phyloP scores from a whole-genome alignment of 2,888 invertebrate genomes.

The Dryocosmus kuriphilus region DNA sequence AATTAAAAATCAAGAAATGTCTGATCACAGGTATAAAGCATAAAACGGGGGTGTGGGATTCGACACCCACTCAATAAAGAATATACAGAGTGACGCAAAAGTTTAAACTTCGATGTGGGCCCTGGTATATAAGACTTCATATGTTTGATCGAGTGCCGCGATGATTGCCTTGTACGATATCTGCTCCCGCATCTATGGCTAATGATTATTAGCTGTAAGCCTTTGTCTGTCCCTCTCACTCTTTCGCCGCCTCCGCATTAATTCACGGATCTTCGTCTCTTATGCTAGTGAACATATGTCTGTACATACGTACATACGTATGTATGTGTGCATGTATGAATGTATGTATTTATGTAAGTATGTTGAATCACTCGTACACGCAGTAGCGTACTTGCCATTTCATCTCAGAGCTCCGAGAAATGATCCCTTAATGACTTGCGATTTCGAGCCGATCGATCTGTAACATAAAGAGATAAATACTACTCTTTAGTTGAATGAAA shows the following conservation, averaged over 20 bases:
- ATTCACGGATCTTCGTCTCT: neutral
- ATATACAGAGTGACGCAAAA: neutral
- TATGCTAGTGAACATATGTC: too few relatives aligned
- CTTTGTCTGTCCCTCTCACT: constrained; percentile 38
- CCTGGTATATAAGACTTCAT: constrained; percentile 34
- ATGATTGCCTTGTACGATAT: constrained; percentile 70
- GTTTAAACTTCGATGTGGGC: constrained; percentile 1
- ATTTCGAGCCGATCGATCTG: constrained; percentile 10
- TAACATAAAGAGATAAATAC: neutral
- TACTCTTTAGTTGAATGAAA: constrained; percentile 15
- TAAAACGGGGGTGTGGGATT: constrained; percentile 8
- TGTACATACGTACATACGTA: too few relatives aligned
- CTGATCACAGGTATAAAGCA: neutral
- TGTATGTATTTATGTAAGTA: too few relatives aligned
- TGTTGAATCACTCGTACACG: neutral
- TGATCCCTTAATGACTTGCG: constrained; percentile 20
- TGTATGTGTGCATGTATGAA: too few relatives aligned
- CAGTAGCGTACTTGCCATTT: constrained; percentile 6
- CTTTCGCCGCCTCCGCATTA: neutral
- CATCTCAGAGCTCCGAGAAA: neutral
- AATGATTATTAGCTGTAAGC: constrained; percentile 71
- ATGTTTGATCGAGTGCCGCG: constrained; percentile 68
- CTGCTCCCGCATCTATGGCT: constrained; percentile 69
- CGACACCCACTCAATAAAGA: constrained; percentile 9
- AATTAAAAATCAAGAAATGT: constrained; percentile 10